Percentiles rank a stretch among this genome's conserved stretches.
Conservation (phyloP, 2,797 vertebrate species). For the Enteromius fasciolatus region DNA sequence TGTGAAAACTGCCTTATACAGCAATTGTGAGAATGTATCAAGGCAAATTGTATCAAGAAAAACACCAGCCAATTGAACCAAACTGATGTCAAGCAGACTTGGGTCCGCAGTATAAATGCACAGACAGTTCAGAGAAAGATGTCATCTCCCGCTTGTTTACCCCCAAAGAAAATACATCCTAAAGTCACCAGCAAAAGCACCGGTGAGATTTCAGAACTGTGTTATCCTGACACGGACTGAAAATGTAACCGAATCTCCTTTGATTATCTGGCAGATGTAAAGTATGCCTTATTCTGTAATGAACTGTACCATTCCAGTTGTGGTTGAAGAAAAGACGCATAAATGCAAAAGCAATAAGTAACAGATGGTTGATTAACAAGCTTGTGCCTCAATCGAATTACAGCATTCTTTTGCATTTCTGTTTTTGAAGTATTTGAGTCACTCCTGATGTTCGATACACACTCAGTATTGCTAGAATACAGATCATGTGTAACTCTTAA, state of each 20-base stretch:
- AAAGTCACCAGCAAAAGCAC: constrained; percentile 80
- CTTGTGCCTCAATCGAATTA: constrained; percentile 56
- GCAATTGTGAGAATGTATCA: not conserved
- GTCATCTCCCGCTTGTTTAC: constrained; percentile 69
- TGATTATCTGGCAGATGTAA: constrained; percentile 53
- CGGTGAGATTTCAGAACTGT: constrained; percentile 42
- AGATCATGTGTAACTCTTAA: not conserved
- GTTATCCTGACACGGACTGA: not conserved
- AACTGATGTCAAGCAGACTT: not conserved
- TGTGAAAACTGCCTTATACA: constrained; percentile 10
- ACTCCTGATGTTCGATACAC: not conserved
- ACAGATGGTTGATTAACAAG: constrained; percentile 61
- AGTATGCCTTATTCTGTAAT: constrained; percentile 63
- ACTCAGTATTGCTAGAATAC: not conserved
- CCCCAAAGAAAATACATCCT: constrained; percentile 76
- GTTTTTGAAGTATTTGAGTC: constrained; percentile 9
- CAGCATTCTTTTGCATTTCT: constrained; percentile 17
- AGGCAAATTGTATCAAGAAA: not conserved
- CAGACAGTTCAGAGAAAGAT: constrained; percentile 41
- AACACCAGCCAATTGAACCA: constrained; percentile 16
- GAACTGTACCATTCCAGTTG: constrained; percentile 52
- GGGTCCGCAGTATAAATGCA: not conserved
- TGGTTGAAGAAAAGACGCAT: constrained; percentile 40
- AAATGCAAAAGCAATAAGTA: constrained; percentile 77
- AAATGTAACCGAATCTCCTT: constrained; percentile 35